Evolutionary conservation across 2,888 invertebrate genomes (phyloP), one percentile per base, ranked within the genome.

Genomic region (Scaptomyza reducta): DNA sequence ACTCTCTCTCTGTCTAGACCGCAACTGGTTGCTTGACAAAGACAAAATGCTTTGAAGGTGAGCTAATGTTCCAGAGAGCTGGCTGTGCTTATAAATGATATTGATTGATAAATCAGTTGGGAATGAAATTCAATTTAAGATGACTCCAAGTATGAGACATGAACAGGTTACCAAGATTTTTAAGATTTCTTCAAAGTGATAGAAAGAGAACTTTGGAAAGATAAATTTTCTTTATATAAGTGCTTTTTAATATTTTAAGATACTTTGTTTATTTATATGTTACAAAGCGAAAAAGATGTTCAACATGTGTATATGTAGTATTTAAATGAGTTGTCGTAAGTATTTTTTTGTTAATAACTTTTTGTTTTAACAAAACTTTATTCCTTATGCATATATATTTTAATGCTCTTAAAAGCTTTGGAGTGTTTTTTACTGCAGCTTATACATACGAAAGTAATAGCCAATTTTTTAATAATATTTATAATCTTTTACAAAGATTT

Each of bases 41-140:
- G 82, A 81, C 74, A 49, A 79, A 85, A 85, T 79, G 70, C 81
- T 85, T 82, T 85, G 79, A 82, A 79, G 81, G 77, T 68, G 54
- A 57, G 70, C 54, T 76, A 70, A 75, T 70, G 70, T 53, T 38
- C 5, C 14, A 38, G 49, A 55, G 71, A 55, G 70, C 10, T 10
- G 10, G 10, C 10, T 51, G 63, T 42, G 47, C 63, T 68, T 67
- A 74, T 76, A 85, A 81, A 57, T 66, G 82, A 79, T 82, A 85
- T 85, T 85, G 85, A 85, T 85, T 82, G 81, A 79, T 79, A 82
- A 85, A 79, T 79, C 74, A 68, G 74, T 60, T 42, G 45, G 41
- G 46, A 40, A 53, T n/a, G 16, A 14, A 42, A 58, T 46, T 27
- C 10, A 65, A 73, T 57, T 64, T 29, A n/a, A 44, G 22, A 6